phyloP scores from a whole-genome alignment of 2,888 invertebrate genomes.

The Punctoribates punctum region DNA sequence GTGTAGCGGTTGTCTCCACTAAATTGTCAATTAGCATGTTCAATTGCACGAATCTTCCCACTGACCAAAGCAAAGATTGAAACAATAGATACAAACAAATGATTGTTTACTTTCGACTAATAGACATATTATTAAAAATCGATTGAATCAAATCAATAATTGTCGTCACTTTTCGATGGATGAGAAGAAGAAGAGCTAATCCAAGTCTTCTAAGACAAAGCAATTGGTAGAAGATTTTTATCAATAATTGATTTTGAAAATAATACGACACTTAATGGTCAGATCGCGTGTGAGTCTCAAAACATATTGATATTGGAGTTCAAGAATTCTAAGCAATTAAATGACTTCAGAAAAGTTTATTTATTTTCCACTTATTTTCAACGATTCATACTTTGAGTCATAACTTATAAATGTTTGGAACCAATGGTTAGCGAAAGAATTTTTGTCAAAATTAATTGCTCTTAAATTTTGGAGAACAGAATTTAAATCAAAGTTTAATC shows the following conservation, averaged over 20 bases:
- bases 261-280: background rate
- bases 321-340: background rate
- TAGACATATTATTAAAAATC: too few species aligned
- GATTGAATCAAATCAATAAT: background rate
- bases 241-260: background rate
- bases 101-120: too few species aligned
- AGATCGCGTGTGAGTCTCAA: background rate
- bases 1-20: too few species aligned
- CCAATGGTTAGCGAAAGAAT: background rate
- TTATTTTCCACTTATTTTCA: background rate
- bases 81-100: too few species aligned
- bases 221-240: conserved; percentile 3
- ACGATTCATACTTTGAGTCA: background rate
- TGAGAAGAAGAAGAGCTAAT: background rate
- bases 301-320: background rate
- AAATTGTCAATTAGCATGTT: too few species aligned
- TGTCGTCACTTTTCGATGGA: background rate
- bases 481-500: background rate
- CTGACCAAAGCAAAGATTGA: too few species aligned
- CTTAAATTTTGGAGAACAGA: background rate
- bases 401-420: background rate
- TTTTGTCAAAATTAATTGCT: conserved; percentile 9
- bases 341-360: background rate
- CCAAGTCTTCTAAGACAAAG: background rate
- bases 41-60: too few species aligned